Base-by-base conservation (phyloP, 2,113 vertebrate species). In the Uropsilus gracilis region DNA sequence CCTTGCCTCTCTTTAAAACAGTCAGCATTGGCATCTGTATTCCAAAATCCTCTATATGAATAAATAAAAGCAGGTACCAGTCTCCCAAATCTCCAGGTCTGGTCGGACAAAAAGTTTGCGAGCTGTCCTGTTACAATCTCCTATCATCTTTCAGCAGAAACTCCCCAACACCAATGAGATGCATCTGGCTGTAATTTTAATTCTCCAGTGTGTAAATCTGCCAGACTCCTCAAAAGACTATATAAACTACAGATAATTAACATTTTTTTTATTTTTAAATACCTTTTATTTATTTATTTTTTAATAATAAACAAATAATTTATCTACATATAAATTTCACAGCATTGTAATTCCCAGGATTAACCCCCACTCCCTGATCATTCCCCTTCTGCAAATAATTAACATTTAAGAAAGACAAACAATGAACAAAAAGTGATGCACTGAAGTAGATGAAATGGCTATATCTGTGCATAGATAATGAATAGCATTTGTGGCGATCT, bases 1-100 rank as follows among this genome's bases (percentile, higher is more conserved):
- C 94, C 89, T 95, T 93, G 96, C 77, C 97, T 97, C 96, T 97
- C 94, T 98, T 97, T 98, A 97, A 97, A 96, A 98, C 96, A 97
- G 96, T 80, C 90, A 97, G 96, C 88, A 95, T 57, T 96, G 97
- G 96, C 96, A 97, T 98, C 96, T 97, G 96, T 93, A 82, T 88
- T 97, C 97, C 95, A 93, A 96, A 98, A 97, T 96, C 87, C 85
- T 98, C 95, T 95, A 89, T 89, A 96, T 97, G 96, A 97, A 97
- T 98, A 97, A 97, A 91, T 88, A 91, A 3, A 97, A 94, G 92
- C 93, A 96, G 96, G 96, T 13, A 18, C 86, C 96, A 95, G 72
- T 90, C 95, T 94, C 94, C 94, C 94, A 97, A 37, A 53, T 97
- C 95, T 96, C 59, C 94, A 96, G 83, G 28, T 92, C 96, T 95